Evolutionary conservation across 1,140 invertebrate genomes (phyloP).

Genomic region (Drosophila ercepeae): DNA sequence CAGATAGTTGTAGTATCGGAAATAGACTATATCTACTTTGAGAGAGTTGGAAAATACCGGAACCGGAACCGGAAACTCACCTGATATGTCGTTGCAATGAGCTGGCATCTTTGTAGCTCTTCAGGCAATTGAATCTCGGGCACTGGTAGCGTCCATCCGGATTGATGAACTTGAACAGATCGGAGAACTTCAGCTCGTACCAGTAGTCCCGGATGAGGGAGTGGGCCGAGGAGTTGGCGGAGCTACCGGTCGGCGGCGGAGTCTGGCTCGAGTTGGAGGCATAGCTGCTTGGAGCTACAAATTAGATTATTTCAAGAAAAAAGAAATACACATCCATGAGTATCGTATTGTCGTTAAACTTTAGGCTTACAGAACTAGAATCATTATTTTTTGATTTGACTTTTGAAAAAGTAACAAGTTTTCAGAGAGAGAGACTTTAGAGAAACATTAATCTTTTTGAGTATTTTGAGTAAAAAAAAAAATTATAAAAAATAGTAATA

Average conservation of each 20-base stretch:
- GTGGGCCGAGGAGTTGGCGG: conserved; percentile 67
- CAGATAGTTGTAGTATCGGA: conserved; percentile 19
- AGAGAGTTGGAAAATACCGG: too few species aligned
- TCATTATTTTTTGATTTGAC: conserved; percentile 36
- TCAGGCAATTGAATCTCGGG: conserved; percentile 83
- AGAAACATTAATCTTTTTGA: conserved; percentile 37
- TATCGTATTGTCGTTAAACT: conserved; percentile 6
- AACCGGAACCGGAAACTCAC: conserved; percentile 62
- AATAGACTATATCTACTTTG: too few species aligned
- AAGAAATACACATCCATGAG: conserved; percentile 37
- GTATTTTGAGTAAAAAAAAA: conserved; percentile 25
- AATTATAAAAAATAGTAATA: conserved; percentile 50
- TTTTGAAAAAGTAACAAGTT: conserved; percentile 64
- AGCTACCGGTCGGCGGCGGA: conserved; percentile 66
- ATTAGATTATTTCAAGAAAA: conserved; percentile 25
- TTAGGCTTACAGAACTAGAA: conserved; percentile 39
- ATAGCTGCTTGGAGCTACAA: conserved; percentile 75
- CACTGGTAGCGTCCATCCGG: conserved; percentile 83
- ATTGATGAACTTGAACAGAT: conserved; percentile 83
- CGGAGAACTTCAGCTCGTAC: conserved; percentile 83
- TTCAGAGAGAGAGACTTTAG: conserved; percentile 37
- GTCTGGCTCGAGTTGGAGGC: conserved; percentile 81
- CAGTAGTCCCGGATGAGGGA: conserved; percentile 81
- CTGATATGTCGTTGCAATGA: conserved; percentile 85
- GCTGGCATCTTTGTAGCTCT: conserved; percentile 84